Evolutionary conservation across 2,113 vertebrate genomes (phyloP).

Genomic region (Columbina picui): DNA sequence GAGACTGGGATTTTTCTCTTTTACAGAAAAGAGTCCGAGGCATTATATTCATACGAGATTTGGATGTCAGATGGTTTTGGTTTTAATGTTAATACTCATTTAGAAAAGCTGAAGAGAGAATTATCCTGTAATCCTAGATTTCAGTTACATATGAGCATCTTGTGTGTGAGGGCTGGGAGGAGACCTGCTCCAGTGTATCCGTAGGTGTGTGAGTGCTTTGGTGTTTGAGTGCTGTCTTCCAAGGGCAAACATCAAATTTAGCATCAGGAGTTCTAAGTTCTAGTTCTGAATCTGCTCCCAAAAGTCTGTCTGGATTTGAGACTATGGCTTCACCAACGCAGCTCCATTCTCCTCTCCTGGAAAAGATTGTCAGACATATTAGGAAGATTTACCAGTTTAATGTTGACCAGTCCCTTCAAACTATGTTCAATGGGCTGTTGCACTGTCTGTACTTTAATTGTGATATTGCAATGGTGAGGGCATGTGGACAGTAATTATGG

Average conservation of each 20-base stretch:
- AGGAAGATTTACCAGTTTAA: not conserved
- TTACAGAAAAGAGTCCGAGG: not conserved
- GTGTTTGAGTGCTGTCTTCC: not conserved
- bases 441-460: not conserved
- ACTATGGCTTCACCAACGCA: not conserved
- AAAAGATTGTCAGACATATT: not conserved
- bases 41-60: not conserved
- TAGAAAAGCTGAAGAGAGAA: not conserved
- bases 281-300: not conserved
- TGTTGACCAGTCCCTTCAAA: not conserved
- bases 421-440: not conserved
- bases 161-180: not conserved
- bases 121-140: not conserved
- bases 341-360: not conserved
- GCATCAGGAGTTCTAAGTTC: not conserved
- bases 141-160: not conserved
- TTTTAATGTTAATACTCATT: not conserved
- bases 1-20: constrained; percentile 7
- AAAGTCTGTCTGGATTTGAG: not conserved
- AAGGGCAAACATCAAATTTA: not conserved
- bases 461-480: not conserved
- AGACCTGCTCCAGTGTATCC: not conserved
- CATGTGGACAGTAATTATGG: not conserved
- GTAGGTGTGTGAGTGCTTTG: not conserved
- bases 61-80: not conserved